Conservation (phyloP, 2,113 vertebrate species). For the Hassar affinis region DNA sequence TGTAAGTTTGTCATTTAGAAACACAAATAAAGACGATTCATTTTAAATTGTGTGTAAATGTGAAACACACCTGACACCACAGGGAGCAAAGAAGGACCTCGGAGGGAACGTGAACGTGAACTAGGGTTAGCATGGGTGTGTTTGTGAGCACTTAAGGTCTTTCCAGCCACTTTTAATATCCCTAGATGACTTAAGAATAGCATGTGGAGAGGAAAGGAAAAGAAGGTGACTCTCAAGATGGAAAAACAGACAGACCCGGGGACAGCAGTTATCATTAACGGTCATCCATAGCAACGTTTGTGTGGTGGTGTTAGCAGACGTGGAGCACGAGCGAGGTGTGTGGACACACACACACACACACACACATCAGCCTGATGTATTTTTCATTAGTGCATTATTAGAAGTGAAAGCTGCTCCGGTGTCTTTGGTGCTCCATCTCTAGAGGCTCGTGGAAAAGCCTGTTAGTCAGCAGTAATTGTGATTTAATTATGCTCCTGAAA, state of each 20-base stretch:
- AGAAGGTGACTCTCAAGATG: not conserved
- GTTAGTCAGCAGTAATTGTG: constrained; percentile 61
- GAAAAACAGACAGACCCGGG: not conserved
- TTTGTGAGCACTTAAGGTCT: too few species aligned
- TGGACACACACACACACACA: constrained; percentile 32
- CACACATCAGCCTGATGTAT: constrained; percentile 43
- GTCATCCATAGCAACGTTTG: constrained; percentile 7
- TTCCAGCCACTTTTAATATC: constrained; percentile 4
- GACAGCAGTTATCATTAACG: constrained; percentile 22
- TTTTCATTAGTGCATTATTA: constrained; percentile 60
- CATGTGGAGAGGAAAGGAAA: not conserved
- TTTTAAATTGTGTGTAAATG: constrained; percentile 13
- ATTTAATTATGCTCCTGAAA: constrained; percentile 62
- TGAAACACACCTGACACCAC: not conserved
- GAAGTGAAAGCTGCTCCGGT: constrained; percentile 50
- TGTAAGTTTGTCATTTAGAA: constrained; percentile 22
- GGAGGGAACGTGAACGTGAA: too few species aligned
- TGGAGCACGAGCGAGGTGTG: constrained; percentile 34
- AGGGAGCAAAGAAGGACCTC: not conserved
- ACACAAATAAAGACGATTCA: constrained; percentile 27
- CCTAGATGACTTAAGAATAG: constrained; percentile 39
- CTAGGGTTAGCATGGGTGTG: too few species aligned
- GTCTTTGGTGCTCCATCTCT: constrained; percentile 3
- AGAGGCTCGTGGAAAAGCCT: constrained; percentile 54
- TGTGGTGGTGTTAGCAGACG: not conserved